phyloP scores from a whole-genome alignment of 1,140 invertebrate species.

The Monochamus saltuarius region DNA sequence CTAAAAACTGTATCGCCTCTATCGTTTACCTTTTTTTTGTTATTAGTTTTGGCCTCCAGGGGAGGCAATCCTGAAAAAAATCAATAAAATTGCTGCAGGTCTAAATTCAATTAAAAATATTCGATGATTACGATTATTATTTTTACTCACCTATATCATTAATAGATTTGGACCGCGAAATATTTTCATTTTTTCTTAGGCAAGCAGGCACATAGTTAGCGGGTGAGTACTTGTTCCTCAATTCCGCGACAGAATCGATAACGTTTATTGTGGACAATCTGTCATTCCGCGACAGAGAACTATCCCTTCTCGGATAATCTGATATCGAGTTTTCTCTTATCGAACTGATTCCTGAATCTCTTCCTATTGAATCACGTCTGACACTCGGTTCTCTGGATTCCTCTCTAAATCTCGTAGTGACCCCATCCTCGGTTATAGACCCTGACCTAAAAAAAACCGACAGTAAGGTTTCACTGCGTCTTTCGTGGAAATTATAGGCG shows the following conservation, averaged over 20 bases:
- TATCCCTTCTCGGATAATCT: constrained; percentile 40
- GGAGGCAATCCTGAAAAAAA: constrained; percentile 41
- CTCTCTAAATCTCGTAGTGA: constrained; percentile 43
- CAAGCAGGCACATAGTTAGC: constrained; percentile 62
- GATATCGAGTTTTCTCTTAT: constrained; percentile 39
- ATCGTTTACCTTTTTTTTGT: constrained; percentile 51
- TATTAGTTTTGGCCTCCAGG: constrained; percentile 46
- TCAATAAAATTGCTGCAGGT: too few relatives aligned
- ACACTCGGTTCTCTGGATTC: constrained; percentile 41
- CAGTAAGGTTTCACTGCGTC: not conserved
- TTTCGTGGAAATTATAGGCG: constrained; percentile 11
- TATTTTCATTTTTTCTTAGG: constrained; percentile 53
- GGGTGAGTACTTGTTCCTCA: constrained; percentile 65
- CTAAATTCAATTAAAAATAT: too few relatives aligned
- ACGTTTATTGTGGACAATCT: constrained; percentile 42
- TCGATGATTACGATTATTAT: too few relatives aligned
- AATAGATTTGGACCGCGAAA: constrained; percentile 57
- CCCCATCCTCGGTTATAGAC: constrained; percentile 49
- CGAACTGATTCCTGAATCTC: constrained; percentile 44
- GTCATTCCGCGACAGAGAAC: constrained; percentile 34
- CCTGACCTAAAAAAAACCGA: constrained; percentile 40
- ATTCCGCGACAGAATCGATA: constrained; percentile 57
- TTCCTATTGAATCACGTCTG: constrained; percentile 36
- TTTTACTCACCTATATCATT: constrained; percentile 54
- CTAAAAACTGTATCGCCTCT: constrained; percentile 12